Base-by-base conservation (phyloP, 2,888 invertebrate genomes). In the Smittia sp. region DNA sequence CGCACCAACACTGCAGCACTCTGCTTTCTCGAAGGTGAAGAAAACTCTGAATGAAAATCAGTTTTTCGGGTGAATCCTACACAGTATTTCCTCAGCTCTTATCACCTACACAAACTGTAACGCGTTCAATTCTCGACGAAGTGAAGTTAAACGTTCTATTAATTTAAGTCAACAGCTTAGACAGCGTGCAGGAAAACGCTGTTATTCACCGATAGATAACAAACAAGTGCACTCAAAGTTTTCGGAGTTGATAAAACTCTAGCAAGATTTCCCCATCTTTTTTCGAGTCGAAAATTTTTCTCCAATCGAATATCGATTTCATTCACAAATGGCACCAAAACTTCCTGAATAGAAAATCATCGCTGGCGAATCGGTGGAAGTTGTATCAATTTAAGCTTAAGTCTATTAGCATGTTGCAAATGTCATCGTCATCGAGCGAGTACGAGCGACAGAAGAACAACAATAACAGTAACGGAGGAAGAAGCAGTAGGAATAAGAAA, bases 401-500 rank as follows among this genome's bases (percentile, higher is more conserved):
- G 27, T 63, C 27, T 25, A 27, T 63, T 27, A 63, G 9, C 54
- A 72, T 72, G 72, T 58, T 72, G 22, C 72, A 72, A 62, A 62
- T 72, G 62, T 72, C n/a, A n/a, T n/a, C 72, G 32, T 72, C 72
- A 39, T 72, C 72, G 7, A 72, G 39, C 39, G 72, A 72, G n/a
- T 72, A 72, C 27, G 72, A 72, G 20, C 24, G 62, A 38, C 72
- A 72, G 24, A 72, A 72, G 54, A 72, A 72, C 27, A 72, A 72
- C 62, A 72, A 72, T 32, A 72, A 72, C 15, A 72, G 15, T 13
- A 54, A 20, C 41, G 32, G 58, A 4, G 54, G 70, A 9, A 54
- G 70, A 54, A 70, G 32, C 70, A 70, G 72, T 72, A 72, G 72
- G 39, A 72, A 72, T 72, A 72, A 72, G 72, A 72, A 72, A 62